Base-by-base conservation (phyloP, 2,797 vertebrate species). In the Dicrostonyx torquatus region DNA sequence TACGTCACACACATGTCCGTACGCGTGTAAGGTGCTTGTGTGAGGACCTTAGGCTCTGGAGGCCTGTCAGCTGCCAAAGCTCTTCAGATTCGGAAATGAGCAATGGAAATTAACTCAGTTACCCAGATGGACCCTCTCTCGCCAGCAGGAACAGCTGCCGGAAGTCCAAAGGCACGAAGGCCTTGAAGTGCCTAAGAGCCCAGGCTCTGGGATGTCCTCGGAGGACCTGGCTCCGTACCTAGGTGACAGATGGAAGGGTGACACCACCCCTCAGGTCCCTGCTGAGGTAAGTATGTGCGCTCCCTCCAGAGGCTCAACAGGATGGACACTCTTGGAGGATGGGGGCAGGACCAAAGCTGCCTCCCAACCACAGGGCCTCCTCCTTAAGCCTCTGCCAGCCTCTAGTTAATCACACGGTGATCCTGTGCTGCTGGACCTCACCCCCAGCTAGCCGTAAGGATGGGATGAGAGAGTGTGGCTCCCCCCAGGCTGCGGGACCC, bases 201-300 rank as follows among this genome's bases (percentile, higher is more conserved):
- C 95, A 88, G 58, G 64, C 22, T 98, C 97, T 0, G 93, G 89
- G 34, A 87, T 87, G 26, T 98, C 98, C 17, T 98, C 98, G 15
- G 98, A 97, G 89, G 98, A 98, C 77, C 94, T 97, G 86, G 92
- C 88, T 29, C 91, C 94, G 12, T 89, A 92, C 58, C 34, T 95
- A 26, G 94, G 55, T 70, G 96, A 94, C 17, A 95, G 96, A 4
- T 72, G 82, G 93, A 97, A 93, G 64, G 0, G 34, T 10, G 43
- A 92, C 48, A 6, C 18, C 0, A 58, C 77, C 6, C 45, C 87
- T 17, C 43, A 83, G 92, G 94, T 66, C 31, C 31, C 90, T 64
- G 95, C 97, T 29, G 97, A 98, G 98, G 98, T 98, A 98, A 85
- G 97, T 93, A 92, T 78, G 94, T 92, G 89, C 84, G 76, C 45